Percentiles rank a stretch among this genome's conserved stretches.
These are phyloP conservation scores for Capromys pilorides DNA, from an alignment of 2,797 vertebrate genomes.

Conservation along the genomic window DNA sequence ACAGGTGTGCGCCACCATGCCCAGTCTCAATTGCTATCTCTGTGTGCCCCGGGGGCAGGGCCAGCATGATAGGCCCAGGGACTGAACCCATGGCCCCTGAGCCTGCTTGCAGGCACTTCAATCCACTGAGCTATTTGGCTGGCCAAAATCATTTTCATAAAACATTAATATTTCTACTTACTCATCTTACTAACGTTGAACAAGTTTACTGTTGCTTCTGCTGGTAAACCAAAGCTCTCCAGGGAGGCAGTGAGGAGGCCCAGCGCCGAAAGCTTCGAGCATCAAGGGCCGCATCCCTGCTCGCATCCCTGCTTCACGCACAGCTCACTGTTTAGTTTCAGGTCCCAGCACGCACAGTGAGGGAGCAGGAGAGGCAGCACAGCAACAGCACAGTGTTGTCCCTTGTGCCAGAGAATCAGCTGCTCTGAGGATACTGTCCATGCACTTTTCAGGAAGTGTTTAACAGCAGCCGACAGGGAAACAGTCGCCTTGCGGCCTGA, in stretches of 20 bases:
- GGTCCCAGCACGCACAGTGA: slow-evolving; percentile 33
- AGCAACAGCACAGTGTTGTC: not conserved
- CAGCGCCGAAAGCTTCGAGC: not conserved
- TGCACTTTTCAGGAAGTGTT: not conserved
- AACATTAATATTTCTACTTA: not conserved
- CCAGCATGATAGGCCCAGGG: too few species aligned
- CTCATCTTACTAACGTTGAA: slow-evolving; percentile 13
- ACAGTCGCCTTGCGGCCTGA: not conserved
- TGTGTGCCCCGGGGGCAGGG: too few species aligned
- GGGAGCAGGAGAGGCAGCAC: slow-evolving; percentile 22
- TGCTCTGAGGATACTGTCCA: not conserved
- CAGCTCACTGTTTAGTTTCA: not conserved
- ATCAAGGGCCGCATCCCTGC: not conserved
- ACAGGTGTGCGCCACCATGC: too few species aligned
- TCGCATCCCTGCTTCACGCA: not conserved
- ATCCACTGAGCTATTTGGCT: too few species aligned
- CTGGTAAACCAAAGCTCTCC: not conserved
- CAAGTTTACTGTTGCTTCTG: not conserved
- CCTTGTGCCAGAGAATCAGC: not conserved
- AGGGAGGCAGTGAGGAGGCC: not conserved
- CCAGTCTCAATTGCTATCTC: too few species aligned
- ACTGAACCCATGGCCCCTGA: too few species aligned
- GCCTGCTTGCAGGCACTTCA: too few species aligned
- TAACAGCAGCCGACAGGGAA: slow-evolving; percentile 36
- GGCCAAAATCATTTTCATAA: not conserved